These are phyloP conservation scores for Scaeva pyrastri DNA, from an alignment of 2,888 invertebrate species.

Conservation along the genomic window DNA sequence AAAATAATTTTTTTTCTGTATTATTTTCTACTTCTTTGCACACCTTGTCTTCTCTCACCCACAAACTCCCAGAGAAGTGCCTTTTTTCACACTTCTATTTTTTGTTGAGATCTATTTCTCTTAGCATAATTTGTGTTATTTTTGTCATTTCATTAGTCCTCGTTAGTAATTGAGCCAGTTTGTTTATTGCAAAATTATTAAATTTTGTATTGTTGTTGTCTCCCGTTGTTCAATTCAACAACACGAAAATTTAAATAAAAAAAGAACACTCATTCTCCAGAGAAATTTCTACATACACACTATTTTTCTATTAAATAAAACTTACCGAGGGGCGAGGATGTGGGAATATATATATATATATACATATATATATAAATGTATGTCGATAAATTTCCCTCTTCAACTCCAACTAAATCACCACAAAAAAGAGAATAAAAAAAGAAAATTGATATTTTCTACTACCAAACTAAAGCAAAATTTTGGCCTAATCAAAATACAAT, in stretches of 20 bases:
- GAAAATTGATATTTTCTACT: slow-evolving; percentile 31
- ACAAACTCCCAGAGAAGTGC: slow-evolving; percentile 26
- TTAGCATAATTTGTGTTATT: slow-evolving; percentile 58
- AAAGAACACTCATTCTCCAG: slow-evolving; percentile 29
- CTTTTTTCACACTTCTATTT: slow-evolving; percentile 38
- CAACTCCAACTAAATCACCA: slow-evolving; percentile 71
- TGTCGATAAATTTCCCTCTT: slow-evolving; percentile 58
- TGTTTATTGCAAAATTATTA: slow-evolving; percentile 65
- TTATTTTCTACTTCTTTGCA: slow-evolving; percentile 14
- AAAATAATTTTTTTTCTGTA: slow-evolving; percentile 49
- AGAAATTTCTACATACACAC: slow-evolving; percentile 54
- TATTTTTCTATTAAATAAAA: slow-evolving; percentile 60
- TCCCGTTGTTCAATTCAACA: slow-evolving; percentile 16
- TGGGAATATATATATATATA: slow-evolving; percentile 68
- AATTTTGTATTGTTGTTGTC: slow-evolving; percentile 29
- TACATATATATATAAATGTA: slow-evolving; percentile 65
- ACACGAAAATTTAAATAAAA: background rate
- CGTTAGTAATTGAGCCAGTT: background rate
- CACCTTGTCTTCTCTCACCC: slow-evolving; percentile 7
- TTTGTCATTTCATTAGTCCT: slow-evolving; percentile 59
- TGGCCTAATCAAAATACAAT: slow-evolving; percentile 40
- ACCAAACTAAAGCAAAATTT: background rate
- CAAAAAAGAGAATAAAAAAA: slow-evolving; percentile 43
- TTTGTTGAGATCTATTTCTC: slow-evolving; percentile 48
- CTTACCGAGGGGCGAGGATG: slow-evolving; percentile 76